Evolutionary conservation across 2,888 invertebrate genomes (phyloP), one percentile per base, ranked within the genome.

Genomic region (Zaprionus obscuricornis): DNA sequence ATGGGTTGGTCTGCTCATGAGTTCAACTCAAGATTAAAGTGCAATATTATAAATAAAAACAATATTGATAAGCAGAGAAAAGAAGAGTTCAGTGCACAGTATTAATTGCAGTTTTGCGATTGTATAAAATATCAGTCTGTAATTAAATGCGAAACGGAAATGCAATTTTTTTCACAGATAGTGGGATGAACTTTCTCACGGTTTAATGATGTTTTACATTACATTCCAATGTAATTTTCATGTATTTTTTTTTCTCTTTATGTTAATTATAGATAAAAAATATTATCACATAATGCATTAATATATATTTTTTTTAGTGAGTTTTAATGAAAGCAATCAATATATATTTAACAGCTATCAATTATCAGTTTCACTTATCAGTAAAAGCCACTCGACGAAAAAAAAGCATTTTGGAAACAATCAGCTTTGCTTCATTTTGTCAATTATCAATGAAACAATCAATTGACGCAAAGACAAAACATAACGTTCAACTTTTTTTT

Each of bases 31-130:
- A n/a, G n/a, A 46, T 20, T 29, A 40, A 45, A 55, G 34, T 50
- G 24, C 39, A 74, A 67, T 58, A 62, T n/a, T 27, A 37, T 59
- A 66, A 75, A 56, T 54, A 57, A 55, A 58, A 36, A 51, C 11
- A n/a, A n/a, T n/a, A n/a, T n/a, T n/a, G n/a, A n/a, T n/a, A n/a
- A n/a, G n/a, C n/a, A n/a, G 43, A 50, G 75, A 72, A 74, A 70
- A 55, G 34, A 8, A 6, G 7, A 36, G 34, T 37, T 33, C 36
- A 47, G 31, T 20, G 7, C 24, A 29, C 13, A 39, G 34, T 43
- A 47, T 31, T 7, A 24, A 52, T 18, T 29, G 22, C 31, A 55
- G 58, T 54, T 69, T n/a, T n/a, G n/a, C n/a, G 82, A 74, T 65
- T 52, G 24, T 24, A 11, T 40, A 43, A 13, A 20, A 36, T 46